A percentile compares a stretch with the other conserved stretches of the same genome.
phyloP scores from a whole-genome alignment of 2,888 invertebrate genomes.

The Eupeodes luniger region DNA sequence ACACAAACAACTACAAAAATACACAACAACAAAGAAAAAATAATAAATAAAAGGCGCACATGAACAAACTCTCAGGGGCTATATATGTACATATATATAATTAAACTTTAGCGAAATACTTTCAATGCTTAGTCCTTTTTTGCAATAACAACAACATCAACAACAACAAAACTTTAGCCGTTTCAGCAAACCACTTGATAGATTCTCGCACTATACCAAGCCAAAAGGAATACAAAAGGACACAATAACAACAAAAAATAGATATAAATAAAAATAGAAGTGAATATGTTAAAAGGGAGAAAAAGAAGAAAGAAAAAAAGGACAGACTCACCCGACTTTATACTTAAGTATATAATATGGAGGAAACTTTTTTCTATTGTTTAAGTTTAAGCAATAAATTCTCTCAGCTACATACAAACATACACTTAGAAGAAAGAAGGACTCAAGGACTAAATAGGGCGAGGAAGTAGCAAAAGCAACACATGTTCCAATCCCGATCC shows the following conservation, averaged over 20 bases:
- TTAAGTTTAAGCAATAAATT: constrained; percentile 67
- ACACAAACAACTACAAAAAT: not conserved
- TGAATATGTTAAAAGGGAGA: not conserved
- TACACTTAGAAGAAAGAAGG: too few relatives aligned
- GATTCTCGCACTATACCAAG: constrained; percentile 32
- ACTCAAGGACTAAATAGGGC: not conserved
- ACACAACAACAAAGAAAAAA: not conserved
- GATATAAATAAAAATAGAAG: constrained; percentile 31
- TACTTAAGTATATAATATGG: not conserved
- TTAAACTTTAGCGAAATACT: constrained; percentile 6
- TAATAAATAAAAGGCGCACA: constrained; percentile 19
- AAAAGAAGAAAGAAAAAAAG: not conserved
- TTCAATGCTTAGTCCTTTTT: constrained; percentile 9
- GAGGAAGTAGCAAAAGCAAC: constrained; percentile 28
- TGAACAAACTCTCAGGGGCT: constrained; percentile 47
- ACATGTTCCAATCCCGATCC: constrained; percentile 47
- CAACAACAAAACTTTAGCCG: constrained; percentile 26
- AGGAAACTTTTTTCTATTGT: constrained; percentile 57
- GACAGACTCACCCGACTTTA: not conserved
- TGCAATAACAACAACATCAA: not conserved
- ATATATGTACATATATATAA: constrained; percentile 31
- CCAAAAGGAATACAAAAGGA: not conserved
- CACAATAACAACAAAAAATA: not conserved
- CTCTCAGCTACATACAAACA: constrained; percentile 23
- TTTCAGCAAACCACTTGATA: constrained; percentile 65